A percentile compares a stretch with the other conserved stretches of the same genome.
Conservation (phyloP, 2,888 invertebrate species). For the Epirrhoe alternata region DNA sequence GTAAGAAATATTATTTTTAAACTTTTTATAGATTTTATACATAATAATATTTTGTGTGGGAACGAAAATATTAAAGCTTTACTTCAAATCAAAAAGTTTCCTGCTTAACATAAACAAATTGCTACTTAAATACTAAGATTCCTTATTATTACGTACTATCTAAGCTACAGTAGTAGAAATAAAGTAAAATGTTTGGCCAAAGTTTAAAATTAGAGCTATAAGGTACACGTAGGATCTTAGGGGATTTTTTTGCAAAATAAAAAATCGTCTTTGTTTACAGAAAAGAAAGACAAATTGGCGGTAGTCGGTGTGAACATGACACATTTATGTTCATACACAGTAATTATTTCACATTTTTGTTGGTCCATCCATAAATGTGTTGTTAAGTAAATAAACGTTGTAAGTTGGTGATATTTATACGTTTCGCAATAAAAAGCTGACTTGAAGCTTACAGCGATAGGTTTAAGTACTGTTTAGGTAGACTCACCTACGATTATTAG, state of each 20-base stretch:
- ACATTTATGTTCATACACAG: background rate
- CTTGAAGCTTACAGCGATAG: too few relatives aligned
- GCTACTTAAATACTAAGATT: constrained; percentile 17
- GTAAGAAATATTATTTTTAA: background rate
- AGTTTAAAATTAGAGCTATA: constrained; percentile 11
- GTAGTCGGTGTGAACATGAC: background rate
- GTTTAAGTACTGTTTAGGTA: too few relatives aligned
- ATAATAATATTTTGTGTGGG: background rate
- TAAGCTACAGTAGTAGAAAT: constrained; percentile 14
- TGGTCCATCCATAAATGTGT: too few relatives aligned
- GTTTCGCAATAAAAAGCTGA: too few relatives aligned
- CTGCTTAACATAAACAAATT: constrained; percentile 9
- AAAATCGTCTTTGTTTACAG: background rate
- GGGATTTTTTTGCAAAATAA: constrained; percentile 1
- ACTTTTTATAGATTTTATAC: background rate
- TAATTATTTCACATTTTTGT: background rate
- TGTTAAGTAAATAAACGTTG: too few relatives aligned
- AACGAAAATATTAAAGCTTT: background rate
- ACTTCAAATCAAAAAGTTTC: background rate
- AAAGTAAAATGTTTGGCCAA: constrained; percentile 27
- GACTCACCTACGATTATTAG: too few relatives aligned
- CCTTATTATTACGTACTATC: constrained; percentile 24
- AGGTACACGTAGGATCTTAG: constrained; percentile 21
- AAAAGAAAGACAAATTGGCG: background rate
- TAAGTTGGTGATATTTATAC: too few relatives aligned